These are phyloP conservation scores for Bufo bufo DNA, from an alignment of 2,113 vertebrate genomes.

Conservation along the genomic window DNA sequence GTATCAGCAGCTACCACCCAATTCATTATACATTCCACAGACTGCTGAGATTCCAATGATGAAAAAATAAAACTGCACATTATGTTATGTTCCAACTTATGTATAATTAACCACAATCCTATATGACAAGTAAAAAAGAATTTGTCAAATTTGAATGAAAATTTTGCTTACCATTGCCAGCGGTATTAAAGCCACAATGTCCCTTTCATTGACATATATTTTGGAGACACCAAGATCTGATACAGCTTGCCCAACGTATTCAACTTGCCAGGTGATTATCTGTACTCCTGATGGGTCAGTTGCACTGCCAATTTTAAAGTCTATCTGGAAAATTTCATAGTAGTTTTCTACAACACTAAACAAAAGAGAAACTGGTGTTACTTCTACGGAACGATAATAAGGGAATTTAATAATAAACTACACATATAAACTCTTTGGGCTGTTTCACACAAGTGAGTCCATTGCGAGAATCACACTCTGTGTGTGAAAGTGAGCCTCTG, in stretches of 20 bases:
- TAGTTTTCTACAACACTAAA: slow-evolving; percentile 65
- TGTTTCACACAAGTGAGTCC: too few relatives aligned
- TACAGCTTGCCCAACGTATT: slow-evolving; percentile 74
- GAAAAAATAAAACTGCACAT: neutral
- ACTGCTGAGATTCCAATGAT: neutral
- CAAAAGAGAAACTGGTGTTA: slow-evolving; percentile 31
- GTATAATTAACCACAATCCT: neutral
- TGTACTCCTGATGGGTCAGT: slow-evolving; percentile 77
- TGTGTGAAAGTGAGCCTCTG: too few relatives aligned
- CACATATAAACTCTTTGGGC: neutral
- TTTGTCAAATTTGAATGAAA: neutral
- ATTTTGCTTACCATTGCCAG: slow-evolving; percentile 85
- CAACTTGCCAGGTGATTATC: slow-evolving; percentile 90
- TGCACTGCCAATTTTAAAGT: slow-evolving; percentile 84
- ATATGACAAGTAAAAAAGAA: neutral
- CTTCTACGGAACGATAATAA: neutral
- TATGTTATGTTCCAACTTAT: neutral
- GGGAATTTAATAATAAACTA: neutral
- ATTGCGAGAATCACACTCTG: too few relatives aligned
- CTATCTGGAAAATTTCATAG: slow-evolving; percentile 89
- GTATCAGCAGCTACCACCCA: neutral
- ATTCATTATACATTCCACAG: slow-evolving; percentile 4
- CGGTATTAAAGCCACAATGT: slow-evolving; percentile 83
- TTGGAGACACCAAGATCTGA: slow-evolving; percentile 83
- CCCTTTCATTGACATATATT: slow-evolving; percentile 87